Conservation (phyloP, 2,888 invertebrate genomes). For the Epirrita christyi region DNA sequence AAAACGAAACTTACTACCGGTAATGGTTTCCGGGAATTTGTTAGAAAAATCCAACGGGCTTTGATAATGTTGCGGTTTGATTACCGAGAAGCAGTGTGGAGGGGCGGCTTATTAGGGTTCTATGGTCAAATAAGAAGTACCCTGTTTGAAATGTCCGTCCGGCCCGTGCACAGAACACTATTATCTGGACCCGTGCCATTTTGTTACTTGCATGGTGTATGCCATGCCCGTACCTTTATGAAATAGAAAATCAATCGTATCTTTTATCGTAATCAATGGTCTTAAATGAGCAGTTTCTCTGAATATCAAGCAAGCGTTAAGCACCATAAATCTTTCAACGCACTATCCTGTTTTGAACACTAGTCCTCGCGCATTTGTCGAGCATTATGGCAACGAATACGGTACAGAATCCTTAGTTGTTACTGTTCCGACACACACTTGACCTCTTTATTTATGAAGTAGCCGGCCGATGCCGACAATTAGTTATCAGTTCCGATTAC, state of each 20-base stretch:
- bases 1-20: conserved; percentile 34
- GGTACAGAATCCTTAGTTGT: conserved; percentile 5
- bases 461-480: conserved; percentile 47
- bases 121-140: conserved; percentile 13
- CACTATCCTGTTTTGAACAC: too few species aligned
- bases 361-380: too few species aligned
- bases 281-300: too few species aligned
- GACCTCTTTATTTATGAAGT: conserved; percentile 54
- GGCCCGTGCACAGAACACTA: not conserved
- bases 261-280: too few species aligned
- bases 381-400: too few species aligned
- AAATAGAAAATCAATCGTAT: not conserved
- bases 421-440: conserved; percentile 8
- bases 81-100: conserved; percentile 55
- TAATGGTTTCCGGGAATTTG: conserved; percentile 51
- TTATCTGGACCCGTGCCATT: too few species aligned
- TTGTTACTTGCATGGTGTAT: too few species aligned
- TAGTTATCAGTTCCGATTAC: conserved; percentile 62
- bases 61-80: conserved; percentile 53
- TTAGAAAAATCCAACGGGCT: conserved; percentile 42
- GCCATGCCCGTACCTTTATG: not conserved
- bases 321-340: too few species aligned
- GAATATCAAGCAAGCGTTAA: too few species aligned
- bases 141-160: not conserved
- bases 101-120: conserved; percentile 30